Percentiles rank a stretch among this genome's conserved stretches.
These are phyloP conservation scores for Pteronotus mesoamericanus DNA, from an alignment of 2,797 vertebrate genomes.

Conservation along the genomic window DNA sequence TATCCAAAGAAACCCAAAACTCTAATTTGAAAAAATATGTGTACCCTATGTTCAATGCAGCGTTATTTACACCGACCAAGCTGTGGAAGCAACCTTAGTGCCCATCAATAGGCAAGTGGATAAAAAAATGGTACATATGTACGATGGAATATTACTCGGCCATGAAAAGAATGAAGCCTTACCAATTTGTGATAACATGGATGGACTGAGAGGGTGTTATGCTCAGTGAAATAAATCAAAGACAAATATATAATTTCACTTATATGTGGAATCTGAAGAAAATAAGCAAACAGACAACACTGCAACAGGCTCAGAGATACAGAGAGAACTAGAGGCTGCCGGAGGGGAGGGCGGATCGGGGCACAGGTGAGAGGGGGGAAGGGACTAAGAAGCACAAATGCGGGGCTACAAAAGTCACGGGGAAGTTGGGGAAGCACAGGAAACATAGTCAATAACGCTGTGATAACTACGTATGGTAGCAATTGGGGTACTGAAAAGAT, in stretches of 20 bases:
- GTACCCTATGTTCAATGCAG: too few species aligned
- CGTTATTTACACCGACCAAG: too few species aligned
- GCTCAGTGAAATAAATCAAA: not conserved
- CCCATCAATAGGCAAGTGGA: too few species aligned
- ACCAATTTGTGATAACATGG: not conserved
- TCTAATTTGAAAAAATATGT: too few species aligned
- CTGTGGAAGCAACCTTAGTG: too few species aligned
- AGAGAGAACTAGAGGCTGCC: not conserved
- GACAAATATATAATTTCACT: not conserved
- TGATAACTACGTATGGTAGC: not conserved
- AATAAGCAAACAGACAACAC: not conserved
- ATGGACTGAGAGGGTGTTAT: not conserved
- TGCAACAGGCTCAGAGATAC: not conserved
- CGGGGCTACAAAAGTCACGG: not conserved
- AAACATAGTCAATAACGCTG: rapidly evolving
- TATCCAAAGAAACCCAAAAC: too few species aligned
- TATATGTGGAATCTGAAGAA: not conserved
- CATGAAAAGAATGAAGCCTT: not conserved
- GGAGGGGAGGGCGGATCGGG: not conserved
- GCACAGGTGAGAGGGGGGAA: not conserved
- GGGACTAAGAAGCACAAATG: not conserved
- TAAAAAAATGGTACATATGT: not conserved
- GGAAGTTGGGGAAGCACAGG: not conserved
- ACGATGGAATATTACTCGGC: not conserved
- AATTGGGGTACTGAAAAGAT: not conserved